Conservation (phyloP, 2,113 vertebrate species). For the Xyrauchen texanus region DNA sequence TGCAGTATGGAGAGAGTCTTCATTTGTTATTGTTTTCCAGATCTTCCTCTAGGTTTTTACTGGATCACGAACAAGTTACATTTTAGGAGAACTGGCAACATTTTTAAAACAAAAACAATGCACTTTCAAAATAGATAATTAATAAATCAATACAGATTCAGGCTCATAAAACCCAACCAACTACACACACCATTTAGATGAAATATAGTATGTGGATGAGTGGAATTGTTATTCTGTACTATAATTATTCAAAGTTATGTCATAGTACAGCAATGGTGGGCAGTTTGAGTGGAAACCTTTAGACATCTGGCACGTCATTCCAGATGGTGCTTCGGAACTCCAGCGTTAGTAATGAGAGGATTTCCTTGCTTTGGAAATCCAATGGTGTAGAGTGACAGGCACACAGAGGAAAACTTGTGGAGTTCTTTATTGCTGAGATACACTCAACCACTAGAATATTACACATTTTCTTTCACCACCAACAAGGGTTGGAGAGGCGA, state of each 20-base stretch:
- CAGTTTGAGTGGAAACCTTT: slow-evolving; percentile 41
- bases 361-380: not conserved
- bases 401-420: not conserved
- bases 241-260: slow-evolving; percentile 9
- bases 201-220: not conserved
- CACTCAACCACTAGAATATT: slow-evolving; percentile 2
- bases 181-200: not conserved
- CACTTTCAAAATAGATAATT: not conserved
- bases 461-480: not conserved
- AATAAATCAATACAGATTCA: slow-evolving; percentile 4
- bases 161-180: not conserved
- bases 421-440: slow-evolving; percentile 19
- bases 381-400: slow-evolving; percentile 5
- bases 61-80: slow-evolving; percentile 8
- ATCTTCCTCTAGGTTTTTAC: slow-evolving; percentile 22
- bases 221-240: not conserved
- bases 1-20: slow-evolving; percentile 6
- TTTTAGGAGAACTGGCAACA: slow-evolving; percentile 19
- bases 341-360: not conserved
- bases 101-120: slow-evolving; percentile 6
- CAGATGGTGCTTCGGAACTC: slow-evolving; percentile 13
- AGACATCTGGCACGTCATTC: slow-evolving; percentile 32
- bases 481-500: not conserved
- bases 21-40: slow-evolving; percentile 27
- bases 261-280: slow-evolving; percentile 18